A percentile compares a stretch with the other conserved stretches of the same genome.
Evolutionary conservation across 2,113 vertebrate species (phyloP).

Genomic region (Crotalus helleri): DNA sequence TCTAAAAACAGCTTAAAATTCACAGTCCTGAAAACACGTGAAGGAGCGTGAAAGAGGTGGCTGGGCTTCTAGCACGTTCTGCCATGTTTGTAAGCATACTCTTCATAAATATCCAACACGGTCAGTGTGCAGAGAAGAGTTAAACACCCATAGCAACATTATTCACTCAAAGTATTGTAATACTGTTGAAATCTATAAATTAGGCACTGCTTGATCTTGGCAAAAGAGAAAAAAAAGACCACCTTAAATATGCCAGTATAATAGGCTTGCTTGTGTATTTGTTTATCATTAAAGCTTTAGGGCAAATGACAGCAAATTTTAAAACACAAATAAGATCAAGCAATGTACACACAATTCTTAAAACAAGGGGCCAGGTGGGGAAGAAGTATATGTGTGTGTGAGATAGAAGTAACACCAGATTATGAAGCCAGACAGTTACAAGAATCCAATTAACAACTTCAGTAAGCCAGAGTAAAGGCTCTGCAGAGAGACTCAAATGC

Average conservation of each 20-base stretch:
- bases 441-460: neutral
- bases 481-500: neutral
- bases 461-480: neutral
- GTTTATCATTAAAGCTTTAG: neutral
- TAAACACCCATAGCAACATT: neutral
- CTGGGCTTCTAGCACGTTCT: neutral
- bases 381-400: too few species aligned
- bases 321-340: neutral
- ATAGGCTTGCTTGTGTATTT: neutral
- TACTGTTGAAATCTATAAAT: neutral
- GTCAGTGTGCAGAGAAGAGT: neutral
- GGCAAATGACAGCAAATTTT: neutral
- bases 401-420: neutral
- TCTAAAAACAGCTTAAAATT: conserved; percentile 28
- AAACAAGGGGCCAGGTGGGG: neutral
- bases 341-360: neutral
- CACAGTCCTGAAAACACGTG: neutral
- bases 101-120: neutral
- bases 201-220: neutral
- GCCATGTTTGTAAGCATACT: neutral
- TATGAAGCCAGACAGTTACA: neutral
- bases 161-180: neutral
- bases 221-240: neutral
- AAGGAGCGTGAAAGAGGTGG: neutral
- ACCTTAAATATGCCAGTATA: neutral